Conservation (phyloP, 2,888 invertebrate species). For the Oligia strigilis region DNA sequence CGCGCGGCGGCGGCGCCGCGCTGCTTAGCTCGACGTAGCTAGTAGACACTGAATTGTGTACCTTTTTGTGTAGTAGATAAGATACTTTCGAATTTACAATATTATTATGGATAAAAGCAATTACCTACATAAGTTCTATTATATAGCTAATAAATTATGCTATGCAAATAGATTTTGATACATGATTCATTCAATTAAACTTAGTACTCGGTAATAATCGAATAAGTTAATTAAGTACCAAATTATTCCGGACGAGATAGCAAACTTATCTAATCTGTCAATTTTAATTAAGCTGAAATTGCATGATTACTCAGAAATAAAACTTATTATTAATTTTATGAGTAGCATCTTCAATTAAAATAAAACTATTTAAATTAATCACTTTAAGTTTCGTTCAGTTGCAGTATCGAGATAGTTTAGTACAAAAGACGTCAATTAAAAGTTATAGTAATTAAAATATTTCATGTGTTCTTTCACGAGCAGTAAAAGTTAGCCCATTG, state of each 20-base stretch:
- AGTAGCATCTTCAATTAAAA: conserved; percentile 6
- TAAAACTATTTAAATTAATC: conserved; percentile 18
- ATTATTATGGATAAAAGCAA: not conserved
- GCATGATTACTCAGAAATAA: conserved; percentile 23
- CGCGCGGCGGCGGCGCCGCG: no score
- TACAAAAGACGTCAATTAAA: conserved; percentile 23
- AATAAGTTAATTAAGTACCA: conserved; percentile 2
- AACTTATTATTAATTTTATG: conserved; percentile 22
- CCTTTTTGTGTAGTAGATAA: no score
- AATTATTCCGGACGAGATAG: conserved; percentile 19
- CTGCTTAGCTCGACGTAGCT: no score
- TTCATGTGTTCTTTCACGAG: not conserved
- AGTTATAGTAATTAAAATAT: conserved; percentile 8
- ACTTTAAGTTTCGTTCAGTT: conserved; percentile 1
- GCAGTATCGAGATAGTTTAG: not conserved
- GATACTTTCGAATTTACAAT: no score
- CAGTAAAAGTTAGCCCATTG: not conserved
- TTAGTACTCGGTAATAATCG: not conserved
- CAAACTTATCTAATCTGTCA: conserved; percentile 19
- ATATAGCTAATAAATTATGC: not conserved
- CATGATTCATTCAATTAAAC: not conserved
- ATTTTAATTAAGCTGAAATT: conserved; percentile 28
- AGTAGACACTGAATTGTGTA: no score
- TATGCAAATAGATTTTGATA: not conserved
- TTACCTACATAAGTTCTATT: not conserved